phyloP scores from a whole-genome alignment of 1,140 invertebrate genomes.

The Ectropis grisescens region DNA sequence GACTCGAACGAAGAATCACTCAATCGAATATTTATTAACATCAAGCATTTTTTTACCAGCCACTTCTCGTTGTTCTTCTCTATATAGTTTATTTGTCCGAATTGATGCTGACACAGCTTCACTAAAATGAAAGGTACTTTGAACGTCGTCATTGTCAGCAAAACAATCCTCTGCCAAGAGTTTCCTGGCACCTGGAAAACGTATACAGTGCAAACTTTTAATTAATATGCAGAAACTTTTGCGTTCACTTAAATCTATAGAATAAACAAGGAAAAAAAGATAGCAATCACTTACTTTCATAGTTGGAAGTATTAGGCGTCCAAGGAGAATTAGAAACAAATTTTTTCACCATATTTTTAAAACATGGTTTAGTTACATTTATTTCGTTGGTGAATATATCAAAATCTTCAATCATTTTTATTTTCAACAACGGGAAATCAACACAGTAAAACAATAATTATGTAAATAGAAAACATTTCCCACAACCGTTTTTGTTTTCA shows the following conservation, averaged over 20 bases:
- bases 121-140: slow-evolving; percentile 52
- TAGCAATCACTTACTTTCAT: slow-evolving; percentile 46
- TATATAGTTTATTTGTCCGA: slow-evolving; percentile 46
- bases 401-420: slow-evolving; percentile 44
- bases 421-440: too few species aligned
- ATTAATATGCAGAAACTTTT: background rate
- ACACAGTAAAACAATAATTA: too few species aligned
- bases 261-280: too few species aligned
- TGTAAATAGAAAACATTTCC: too few species aligned
- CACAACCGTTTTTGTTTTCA: too few species aligned
- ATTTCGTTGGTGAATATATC: slow-evolving; percentile 57
- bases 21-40: too few species aligned
- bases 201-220: slow-evolving; percentile 3
- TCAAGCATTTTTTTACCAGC: too few species aligned
- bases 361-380: slow-evolving; percentile 37
- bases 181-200: slow-evolving; percentile 45
- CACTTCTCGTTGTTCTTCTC: slow-evolving; percentile 43
- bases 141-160: slow-evolving; percentile 25
- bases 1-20: too few species aligned
- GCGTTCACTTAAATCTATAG: too few species aligned
- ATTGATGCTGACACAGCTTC: slow-evolving; percentile 52
- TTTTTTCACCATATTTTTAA: slow-evolving; percentile 42
- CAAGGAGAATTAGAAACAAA: slow-evolving; percentile 34
- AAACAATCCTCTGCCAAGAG: slow-evolving; percentile 42
- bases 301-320: slow-evolving; percentile 54